Percentiles rank a stretch among this genome's conserved stretches.
These are phyloP conservation scores for Nycticebus coucang DNA, from an alignment of 2,113 vertebrate genomes.

Conservation along the genomic window DNA sequence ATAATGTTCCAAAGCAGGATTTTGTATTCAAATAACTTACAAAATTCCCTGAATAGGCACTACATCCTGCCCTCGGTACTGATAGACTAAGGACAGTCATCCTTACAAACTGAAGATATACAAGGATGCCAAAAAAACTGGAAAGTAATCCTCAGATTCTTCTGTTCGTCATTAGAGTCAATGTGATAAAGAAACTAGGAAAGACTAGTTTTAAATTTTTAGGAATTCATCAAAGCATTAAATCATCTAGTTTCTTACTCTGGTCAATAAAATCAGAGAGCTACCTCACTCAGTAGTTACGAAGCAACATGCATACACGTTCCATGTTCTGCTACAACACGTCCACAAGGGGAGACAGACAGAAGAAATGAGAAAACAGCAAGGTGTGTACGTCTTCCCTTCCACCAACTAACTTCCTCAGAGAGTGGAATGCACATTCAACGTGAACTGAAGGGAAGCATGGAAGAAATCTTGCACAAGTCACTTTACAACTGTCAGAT, in stretches of 20 bases:
- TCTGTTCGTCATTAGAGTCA: background rate
- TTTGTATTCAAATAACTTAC: background rate
- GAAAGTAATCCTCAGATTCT: background rate
- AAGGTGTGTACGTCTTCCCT: background rate
- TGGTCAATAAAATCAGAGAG: background rate
- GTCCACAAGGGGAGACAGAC: background rate
- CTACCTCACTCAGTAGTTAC: background rate
- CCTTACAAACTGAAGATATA: background rate
- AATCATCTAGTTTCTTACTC: background rate
- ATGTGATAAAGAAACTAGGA: background rate
- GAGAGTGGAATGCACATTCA: background rate
- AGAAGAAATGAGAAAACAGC: background rate
- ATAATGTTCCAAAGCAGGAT: background rate
- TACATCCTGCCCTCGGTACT: background rate
- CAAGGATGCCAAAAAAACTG: background rate
- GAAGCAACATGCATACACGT: background rate
- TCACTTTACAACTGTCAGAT: background rate
- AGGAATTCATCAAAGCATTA: background rate
- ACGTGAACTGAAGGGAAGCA: background rate
- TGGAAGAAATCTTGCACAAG: background rate
- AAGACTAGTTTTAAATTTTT: background rate
- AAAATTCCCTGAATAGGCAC: background rate
- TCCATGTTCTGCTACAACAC: background rate
- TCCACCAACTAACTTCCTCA: background rate
- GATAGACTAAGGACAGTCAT: background rate